phyloP scores from a whole-genome alignment of 2,797 vertebrate species.

The Zalophus californianus region DNA sequence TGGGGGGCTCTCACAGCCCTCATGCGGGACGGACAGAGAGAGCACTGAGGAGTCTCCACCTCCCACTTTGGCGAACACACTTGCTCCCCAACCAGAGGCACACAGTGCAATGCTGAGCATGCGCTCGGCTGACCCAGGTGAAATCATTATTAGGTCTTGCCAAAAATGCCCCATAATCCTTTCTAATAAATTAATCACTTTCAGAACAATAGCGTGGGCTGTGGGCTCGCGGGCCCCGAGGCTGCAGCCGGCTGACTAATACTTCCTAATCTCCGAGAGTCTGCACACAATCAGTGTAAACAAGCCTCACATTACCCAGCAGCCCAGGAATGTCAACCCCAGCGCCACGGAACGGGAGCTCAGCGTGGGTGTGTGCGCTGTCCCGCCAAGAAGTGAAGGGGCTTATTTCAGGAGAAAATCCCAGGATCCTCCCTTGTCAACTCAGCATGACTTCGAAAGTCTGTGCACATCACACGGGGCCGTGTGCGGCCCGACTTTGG shows the following conservation, averaged over 20 bases:
- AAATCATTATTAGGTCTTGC: background rate
- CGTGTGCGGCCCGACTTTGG: no score
- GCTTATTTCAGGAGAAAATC: background rate
- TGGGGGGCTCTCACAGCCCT: no score
- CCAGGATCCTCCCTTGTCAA: background rate
- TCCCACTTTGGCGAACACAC: accelerated
- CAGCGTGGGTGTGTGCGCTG: background rate
- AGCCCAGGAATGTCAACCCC: background rate
- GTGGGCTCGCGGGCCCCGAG: accelerated
- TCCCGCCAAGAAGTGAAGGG: background rate
- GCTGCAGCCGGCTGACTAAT: background rate
- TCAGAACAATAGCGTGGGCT: background rate
- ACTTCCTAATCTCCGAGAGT: background rate
- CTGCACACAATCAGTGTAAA: background rate
- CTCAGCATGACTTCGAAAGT: background rate
- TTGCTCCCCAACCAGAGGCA: background rate
- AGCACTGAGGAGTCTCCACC: background rate
- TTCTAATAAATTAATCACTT: no score
- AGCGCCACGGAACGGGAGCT: background rate
- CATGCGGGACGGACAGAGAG: accelerated
- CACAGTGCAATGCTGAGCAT: background rate
- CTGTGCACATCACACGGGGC: background rate
- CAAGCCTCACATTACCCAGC: background rate
- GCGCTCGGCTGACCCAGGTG: background rate
- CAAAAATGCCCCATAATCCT: background rate